These are phyloP conservation scores for Platorchestia sp. DNA, from an alignment of 1,140 invertebrate species.

Conservation along the genomic window DNA sequence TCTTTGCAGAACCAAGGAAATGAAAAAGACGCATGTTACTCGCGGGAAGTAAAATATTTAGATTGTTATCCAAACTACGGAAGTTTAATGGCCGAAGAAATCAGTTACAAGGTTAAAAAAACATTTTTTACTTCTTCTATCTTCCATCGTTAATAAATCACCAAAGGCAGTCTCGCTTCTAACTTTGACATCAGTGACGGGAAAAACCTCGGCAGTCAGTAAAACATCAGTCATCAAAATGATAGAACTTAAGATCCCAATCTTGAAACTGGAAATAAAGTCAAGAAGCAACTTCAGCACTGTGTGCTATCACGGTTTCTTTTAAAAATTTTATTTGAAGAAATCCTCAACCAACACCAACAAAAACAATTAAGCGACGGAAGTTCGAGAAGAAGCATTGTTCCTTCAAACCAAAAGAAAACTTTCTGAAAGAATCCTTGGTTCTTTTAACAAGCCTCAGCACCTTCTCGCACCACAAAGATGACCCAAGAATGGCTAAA, in stretches of 20 bases:
- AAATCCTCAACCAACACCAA: background rate
- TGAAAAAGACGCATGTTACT: no score
- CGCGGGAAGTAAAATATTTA: no score
- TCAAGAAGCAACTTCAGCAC: background rate
- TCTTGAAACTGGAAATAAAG: background rate
- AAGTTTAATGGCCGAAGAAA: background rate
- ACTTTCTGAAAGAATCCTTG: constrained; percentile 8
- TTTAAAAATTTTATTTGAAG: background rate
- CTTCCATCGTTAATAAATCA: background rate
- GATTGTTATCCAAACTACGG: background rate
- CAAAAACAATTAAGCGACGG: constrained; percentile 7
- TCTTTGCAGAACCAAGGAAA: no score
- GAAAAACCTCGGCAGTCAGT: background rate
- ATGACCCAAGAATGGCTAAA: constrained; percentile 7
- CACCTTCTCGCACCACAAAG: background rate
- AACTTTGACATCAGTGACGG: background rate
- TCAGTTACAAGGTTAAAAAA: background rate
- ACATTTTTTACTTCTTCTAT: background rate
- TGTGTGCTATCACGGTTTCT: constrained; percentile 6
- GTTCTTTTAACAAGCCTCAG: background rate
- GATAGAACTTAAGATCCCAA: background rate
- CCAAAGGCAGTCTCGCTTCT: background rate
- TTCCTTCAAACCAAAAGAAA: background rate
- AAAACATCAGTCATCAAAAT: constrained; percentile 10
- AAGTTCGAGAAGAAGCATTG: background rate